phyloP scores from a whole-genome alignment of 1,140 invertebrate species.

The Idris sp. region DNA sequence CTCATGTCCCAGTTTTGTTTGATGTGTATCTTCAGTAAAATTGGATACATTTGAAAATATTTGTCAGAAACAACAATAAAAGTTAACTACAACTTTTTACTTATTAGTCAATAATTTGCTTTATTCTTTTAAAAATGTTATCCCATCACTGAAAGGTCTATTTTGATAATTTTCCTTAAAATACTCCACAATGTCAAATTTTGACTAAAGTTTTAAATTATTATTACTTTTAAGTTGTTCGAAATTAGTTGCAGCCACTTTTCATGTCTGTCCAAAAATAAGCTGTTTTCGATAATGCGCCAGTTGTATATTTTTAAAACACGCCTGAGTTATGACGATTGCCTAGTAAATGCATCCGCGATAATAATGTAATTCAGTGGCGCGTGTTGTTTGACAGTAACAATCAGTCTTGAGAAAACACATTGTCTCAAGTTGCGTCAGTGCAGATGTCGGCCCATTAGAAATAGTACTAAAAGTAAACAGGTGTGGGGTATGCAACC shows the following conservation, averaged over 20 bases:
- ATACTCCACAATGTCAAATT: too few species aligned
- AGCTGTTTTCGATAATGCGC: too few species aligned
- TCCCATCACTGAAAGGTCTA: too few species aligned
- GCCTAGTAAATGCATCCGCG: slow-evolving; percentile 2
- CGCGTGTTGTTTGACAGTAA: slow-evolving; percentile 28
- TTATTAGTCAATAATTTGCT: too few species aligned
- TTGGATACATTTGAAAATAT: too few species aligned
- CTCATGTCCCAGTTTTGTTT: slow-evolving; percentile 19
- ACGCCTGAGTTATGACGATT: slow-evolving; percentile 28
- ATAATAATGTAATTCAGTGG: slow-evolving; percentile 38
- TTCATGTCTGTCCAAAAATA: not conserved
- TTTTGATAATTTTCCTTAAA: too few species aligned
- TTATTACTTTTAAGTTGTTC: too few species aligned
- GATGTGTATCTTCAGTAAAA: not conserved
- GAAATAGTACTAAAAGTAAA: slow-evolving; percentile 70
- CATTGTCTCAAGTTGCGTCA: slow-evolving; percentile 45
- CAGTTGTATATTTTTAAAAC: slow-evolving; percentile 19
- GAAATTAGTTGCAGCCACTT: too few species aligned
- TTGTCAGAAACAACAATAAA: too few species aligned
- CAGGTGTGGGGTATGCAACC: slow-evolving; percentile 62
- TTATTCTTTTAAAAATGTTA: too few species aligned
- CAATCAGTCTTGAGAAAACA: slow-evolving; percentile 36
- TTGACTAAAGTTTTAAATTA: too few species aligned
- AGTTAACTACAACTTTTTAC: too few species aligned
- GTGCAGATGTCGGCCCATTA: slow-evolving; percentile 58